Percentiles rank a stretch among this genome's conserved stretches.
Conservation (phyloP, 2,888 invertebrate genomes). For the Caenorhabditis angaria region DNA sequence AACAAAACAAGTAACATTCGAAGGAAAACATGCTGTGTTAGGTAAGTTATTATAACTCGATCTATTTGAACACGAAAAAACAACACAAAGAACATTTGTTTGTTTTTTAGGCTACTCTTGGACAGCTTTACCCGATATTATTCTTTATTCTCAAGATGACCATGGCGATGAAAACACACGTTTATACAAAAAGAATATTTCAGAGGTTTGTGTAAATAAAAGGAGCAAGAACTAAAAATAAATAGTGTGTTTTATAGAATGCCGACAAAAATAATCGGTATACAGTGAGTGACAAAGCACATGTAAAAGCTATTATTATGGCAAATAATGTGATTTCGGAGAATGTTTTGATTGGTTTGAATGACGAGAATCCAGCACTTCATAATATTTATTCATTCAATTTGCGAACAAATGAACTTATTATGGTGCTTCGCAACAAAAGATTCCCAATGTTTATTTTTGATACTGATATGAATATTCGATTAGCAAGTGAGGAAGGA, state of each 20-base stretch:
- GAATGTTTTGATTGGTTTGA: conserved; percentile 64
- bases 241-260: conserved; percentile 8
- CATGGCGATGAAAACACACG: conserved; percentile 70
- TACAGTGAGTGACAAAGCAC: conserved; percentile 59
- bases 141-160: conserved; percentile 68
- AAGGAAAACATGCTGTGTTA: conserved; percentile 60
- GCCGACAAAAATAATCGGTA: conserved; percentile 32
- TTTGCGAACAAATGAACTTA: conserved; percentile 63
- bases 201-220: conserved; percentile 36
- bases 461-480: conserved; percentile 63
- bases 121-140: conserved; percentile 67
- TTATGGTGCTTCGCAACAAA: conserved; percentile 58
- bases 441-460: conserved; percentile 66
- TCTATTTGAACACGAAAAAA: conserved; percentile 4
- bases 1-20: conserved; percentile 68
- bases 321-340: conserved; percentile 62
- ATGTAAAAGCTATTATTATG: conserved; percentile 65
- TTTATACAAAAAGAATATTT: conserved; percentile 70
- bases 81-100: conserved; percentile 10
- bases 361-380: conserved; percentile 68
- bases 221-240: background rate
- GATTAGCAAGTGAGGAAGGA: conserved; percentile 65
- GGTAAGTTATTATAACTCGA: too few relatives aligned
- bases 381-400: conserved; percentile 69
- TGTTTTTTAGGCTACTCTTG: conserved; percentile 62